phyloP scores from a whole-genome alignment of 1,140 invertebrate genomes.

The Formica selysi region DNA sequence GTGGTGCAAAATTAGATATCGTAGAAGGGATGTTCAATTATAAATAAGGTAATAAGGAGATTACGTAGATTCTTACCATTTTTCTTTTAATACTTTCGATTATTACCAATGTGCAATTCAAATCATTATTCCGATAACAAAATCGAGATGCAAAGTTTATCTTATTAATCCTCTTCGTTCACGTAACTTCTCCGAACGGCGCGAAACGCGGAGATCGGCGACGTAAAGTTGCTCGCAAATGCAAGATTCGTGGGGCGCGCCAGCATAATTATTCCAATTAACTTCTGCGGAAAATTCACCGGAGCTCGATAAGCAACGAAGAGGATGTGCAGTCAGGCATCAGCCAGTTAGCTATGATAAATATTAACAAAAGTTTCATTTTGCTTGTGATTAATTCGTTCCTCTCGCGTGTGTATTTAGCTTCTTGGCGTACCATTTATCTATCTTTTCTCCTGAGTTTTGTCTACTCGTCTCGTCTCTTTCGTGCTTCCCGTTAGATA shows the following conservation, averaged over 20 bases:
- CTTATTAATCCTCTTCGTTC: background rate
- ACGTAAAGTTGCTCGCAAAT: background rate
- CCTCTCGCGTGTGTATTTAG: background rate
- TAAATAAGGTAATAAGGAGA: background rate
- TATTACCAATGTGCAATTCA: background rate
- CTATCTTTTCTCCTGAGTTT: background rate
- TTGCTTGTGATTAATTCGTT: conserved; percentile 15
- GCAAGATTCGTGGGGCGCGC: background rate
- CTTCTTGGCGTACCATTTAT: background rate
- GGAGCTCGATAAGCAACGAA: conserved; percentile 17
- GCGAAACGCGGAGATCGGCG: background rate
- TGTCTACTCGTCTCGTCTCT: conserved; percentile 13
- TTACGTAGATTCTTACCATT: background rate
- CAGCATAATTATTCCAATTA: conserved; percentile 49
- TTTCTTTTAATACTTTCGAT: background rate
- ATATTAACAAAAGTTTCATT: conserved; percentile 54
- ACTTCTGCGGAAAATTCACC: background rate
- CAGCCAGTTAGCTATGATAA: conserved; percentile 32
- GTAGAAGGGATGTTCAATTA: no score
- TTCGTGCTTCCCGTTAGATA: conserved; percentile 8
- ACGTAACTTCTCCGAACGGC: background rate
- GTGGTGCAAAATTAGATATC: background rate
- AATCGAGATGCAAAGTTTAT: background rate
- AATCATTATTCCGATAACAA: conserved; percentile 22
- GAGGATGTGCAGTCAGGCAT: conserved; percentile 1